Evolutionary conservation across 2,113 vertebrate species (phyloP).

Genomic region (chimpanzee (Pan troglodytes)): NHGRI_mPanTro3-v2.1_pri NC_072404.2:89524501-89525000

Average conservation of each 20-base stretch:
- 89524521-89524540: not conserved
- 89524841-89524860: not conserved
- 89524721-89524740: not conserved
- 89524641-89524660: conserved; percentile 24
- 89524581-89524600: not conserved
- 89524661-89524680: not conserved
- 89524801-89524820: not conserved
- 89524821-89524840: not conserved
- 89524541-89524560: not conserved
- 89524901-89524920: not conserved
- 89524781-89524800: not conserved
- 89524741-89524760: not conserved
- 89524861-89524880: not conserved
- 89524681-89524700: not conserved
- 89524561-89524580: not conserved
- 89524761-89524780: not conserved
- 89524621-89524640: not conserved
- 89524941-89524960: conserved; percentile 5
- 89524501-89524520: not conserved
- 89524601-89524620: not conserved
- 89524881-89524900: not conserved
- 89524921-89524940: not conserved
- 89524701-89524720: not conserved
- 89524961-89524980: not conserved
- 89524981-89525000: not conserved